Evolutionary conservation across 1,140 invertebrate genomes (phyloP).

Genomic region (Caenorhabditis inopinata): DNA sequence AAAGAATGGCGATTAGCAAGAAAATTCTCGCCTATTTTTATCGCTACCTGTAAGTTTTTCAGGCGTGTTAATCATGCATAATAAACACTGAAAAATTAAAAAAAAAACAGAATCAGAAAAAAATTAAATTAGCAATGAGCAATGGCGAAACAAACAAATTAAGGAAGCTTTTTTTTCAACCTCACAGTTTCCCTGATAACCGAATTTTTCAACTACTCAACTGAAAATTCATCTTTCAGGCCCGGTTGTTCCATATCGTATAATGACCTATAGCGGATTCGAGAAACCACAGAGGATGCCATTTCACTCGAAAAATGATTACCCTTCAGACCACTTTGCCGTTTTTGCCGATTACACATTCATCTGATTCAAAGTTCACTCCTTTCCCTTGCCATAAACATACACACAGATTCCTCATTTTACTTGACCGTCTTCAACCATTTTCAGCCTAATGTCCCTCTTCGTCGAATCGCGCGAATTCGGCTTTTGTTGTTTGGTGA

Average conservation of each 20-base stretch:
- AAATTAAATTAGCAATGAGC: too few relatives aligned
- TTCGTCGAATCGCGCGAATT: slow-evolving; percentile 22
- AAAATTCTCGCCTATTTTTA: too few relatives aligned
- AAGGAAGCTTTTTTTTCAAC: too few relatives aligned
- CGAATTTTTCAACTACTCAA: neutral
- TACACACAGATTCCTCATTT: neutral
- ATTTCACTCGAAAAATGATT: slow-evolving; percentile 51
- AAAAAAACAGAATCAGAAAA: too few relatives aligned
- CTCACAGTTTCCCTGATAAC: neutral
- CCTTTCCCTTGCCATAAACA: neutral
- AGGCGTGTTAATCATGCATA: too few relatives aligned
- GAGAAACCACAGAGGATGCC: slow-evolving; percentile 49
- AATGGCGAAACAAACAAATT: too few relatives aligned
- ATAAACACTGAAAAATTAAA: too few relatives aligned
- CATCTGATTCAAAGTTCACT: neutral
- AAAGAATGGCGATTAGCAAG: too few relatives aligned
- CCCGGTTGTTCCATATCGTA: slow-evolving; percentile 17
- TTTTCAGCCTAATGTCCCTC: neutral
- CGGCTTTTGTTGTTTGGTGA: neutral
- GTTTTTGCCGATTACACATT: slow-evolving; percentile 55
- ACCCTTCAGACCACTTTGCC: slow-evolving; percentile 59
- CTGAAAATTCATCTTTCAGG: too few relatives aligned
- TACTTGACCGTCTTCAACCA: neutral
- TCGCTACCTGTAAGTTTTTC: too few relatives aligned
- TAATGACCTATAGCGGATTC: slow-evolving; percentile 47